Percentiles rank a stretch among this genome's conserved stretches.
Evolutionary conservation across 2,888 invertebrate genomes (phyloP).

Genomic region (Apamea crenata): DNA sequence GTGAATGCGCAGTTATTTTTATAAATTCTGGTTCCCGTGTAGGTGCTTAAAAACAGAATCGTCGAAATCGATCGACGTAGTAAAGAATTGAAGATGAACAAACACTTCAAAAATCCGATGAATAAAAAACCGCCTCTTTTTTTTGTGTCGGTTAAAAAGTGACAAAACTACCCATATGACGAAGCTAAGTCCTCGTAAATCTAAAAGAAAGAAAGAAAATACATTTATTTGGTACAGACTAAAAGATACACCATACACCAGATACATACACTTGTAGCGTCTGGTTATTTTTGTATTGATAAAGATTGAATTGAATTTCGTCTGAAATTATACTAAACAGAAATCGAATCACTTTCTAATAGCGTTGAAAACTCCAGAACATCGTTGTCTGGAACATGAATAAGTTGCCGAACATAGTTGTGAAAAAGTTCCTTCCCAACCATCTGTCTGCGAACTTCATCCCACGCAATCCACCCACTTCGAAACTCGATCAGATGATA

Average conservation of each 20-base stretch:
- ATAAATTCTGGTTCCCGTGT: too few species aligned
- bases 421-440: slow-evolving; percentile 14
- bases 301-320: neutral
- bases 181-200: neutral
- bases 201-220: too few species aligned
- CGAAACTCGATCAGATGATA: slow-evolving; percentile 29
- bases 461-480: slow-evolving; percentile 19
- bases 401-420: slow-evolving; percentile 32
- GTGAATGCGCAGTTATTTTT: too few species aligned
- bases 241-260: too few species aligned
- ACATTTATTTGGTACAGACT: too few species aligned
- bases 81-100: neutral
- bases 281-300: neutral
- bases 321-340: neutral
- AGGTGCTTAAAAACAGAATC: neutral
- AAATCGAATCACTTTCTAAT: neutral
- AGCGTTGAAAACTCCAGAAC: neutral
- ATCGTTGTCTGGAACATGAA: neutral
- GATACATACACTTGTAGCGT: too few species aligned
- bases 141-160: neutral
- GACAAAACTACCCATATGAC: neutral
- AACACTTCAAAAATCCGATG: neutral
- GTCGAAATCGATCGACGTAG: neutral
- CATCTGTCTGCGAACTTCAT: neutral
- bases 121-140: neutral